These are phyloP conservation scores for Silurus asotus DNA, from an alignment of 2,113 vertebrate genomes.

Conservation along the genomic window DNA sequence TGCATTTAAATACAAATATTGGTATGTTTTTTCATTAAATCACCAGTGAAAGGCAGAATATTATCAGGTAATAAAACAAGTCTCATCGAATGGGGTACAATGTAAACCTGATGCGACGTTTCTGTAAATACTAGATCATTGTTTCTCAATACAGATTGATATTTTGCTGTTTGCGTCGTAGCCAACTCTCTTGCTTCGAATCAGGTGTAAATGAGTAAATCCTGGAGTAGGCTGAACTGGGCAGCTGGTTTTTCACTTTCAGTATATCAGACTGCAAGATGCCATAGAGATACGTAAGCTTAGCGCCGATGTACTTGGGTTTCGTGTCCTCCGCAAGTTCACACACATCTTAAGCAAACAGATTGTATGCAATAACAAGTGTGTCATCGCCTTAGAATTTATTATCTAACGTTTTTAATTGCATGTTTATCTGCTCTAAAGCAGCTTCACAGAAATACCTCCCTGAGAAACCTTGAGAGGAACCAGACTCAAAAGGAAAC, in stretches of 20 bases:
- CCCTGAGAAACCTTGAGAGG: too few species aligned
- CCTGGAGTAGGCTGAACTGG: background rate
- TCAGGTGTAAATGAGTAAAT: background rate
- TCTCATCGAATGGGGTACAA: background rate
- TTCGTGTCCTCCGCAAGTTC: too few species aligned
- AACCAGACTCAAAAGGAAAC: too few species aligned
- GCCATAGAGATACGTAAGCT: background rate
- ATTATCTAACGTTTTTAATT: too few species aligned
- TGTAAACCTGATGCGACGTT: background rate
- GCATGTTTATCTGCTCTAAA: too few species aligned
- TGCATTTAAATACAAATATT: background rate
- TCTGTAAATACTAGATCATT: background rate
- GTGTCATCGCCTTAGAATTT: too few species aligned
- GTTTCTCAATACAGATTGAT: background rate
- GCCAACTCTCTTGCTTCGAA: background rate
- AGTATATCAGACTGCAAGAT: background rate
- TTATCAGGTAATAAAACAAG: background rate
- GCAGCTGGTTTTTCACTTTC: background rate
- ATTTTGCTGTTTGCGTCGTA: background rate
- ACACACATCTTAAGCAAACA: too few species aligned
- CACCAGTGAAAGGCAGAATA: background rate
- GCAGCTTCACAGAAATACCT: too few species aligned
- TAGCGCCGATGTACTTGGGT: background rate
- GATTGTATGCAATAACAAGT: too few species aligned
- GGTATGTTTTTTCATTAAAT: too few species aligned